Evolutionary conservation across 2,888 invertebrate genomes (phyloP), one percentile per base, ranked within the genome.

Genomic region (Papilio demoleus): DNA sequence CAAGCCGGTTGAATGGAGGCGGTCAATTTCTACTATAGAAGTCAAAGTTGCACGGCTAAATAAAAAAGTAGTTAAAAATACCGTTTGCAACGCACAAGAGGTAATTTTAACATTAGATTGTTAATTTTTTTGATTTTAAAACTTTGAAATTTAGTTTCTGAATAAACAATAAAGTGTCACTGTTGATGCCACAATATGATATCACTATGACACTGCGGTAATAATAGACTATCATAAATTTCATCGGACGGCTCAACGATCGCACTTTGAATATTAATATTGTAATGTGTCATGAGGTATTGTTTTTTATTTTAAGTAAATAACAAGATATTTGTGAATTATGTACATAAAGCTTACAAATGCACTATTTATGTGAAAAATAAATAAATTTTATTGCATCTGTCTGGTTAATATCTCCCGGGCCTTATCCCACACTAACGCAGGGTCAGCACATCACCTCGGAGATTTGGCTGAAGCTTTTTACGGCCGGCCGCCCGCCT

Each of bases 171-270:
- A 19, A 19, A 19, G 6, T 45, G 40, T n/a, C 6, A 40, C n/a
- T n/a, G 40, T 40, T 5, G 40, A 40, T 40, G n/a, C n/a, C 6
- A 17, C 61, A 64, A 73, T 71, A 83, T 84, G 81, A 84, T 80
- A 81, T 84, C 84, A 83, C 79, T 75, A 42, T 66, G 70, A 70
- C 73, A 60, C 66, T 71, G 64, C 69, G 71, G 61, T 68, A 72
- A 70, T 74, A 72, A 72, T 71, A 70, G 71, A 69, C 63, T 79
- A 78, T 81, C 79, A 82, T 83, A 83, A 80, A 84, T 84, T 83
- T 83, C 79, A 83, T 80, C 78, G 78, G 67, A 73, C 77, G 68
- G 75, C 72, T 65, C 68, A 36, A 66, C 73, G 75, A 64, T 59
- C 69, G 75, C 68, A 65, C 60, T 67, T 73, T 67, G 83, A 81